Conservation (phyloP, 2,113 vertebrate genomes). For the Brachirus orientalis region DNA sequence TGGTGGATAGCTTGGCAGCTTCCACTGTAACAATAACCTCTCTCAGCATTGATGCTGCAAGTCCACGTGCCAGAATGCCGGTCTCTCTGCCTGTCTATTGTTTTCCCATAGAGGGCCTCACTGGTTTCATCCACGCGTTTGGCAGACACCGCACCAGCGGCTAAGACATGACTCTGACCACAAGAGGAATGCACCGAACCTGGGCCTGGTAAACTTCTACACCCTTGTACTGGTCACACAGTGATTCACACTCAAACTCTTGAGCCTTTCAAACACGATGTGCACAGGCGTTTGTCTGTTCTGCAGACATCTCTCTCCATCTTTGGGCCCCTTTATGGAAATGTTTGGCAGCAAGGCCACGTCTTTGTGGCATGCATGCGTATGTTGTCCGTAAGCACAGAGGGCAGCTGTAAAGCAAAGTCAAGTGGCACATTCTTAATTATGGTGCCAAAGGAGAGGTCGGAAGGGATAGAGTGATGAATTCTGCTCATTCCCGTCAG, state of each 20-base stretch:
- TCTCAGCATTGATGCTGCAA: slow-evolving; percentile 46
- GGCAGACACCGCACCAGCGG: slow-evolving; percentile 49
- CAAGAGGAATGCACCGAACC: slow-evolving; percentile 62
- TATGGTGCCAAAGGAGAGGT: slow-evolving; percentile 55
- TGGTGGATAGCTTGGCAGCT: slow-evolving; percentile 66
- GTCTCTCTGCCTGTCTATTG: slow-evolving; percentile 38
- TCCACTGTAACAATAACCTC: slow-evolving; percentile 64
- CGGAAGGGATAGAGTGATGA: slow-evolving; percentile 58
- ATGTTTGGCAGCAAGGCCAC: slow-evolving; percentile 55
- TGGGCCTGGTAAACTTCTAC: slow-evolving; percentile 69
- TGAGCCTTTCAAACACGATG: slow-evolving; percentile 65
- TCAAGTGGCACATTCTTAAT: slow-evolving; percentile 76
- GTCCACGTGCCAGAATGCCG: slow-evolving; percentile 59
- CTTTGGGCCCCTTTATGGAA: slow-evolving; percentile 76
- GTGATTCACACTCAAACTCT: slow-evolving; percentile 67
- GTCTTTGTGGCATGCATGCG: slow-evolving; percentile 59
- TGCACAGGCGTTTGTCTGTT: slow-evolving; percentile 70
- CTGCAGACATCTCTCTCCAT: slow-evolving; percentile 51
- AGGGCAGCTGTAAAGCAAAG: slow-evolving; percentile 72
- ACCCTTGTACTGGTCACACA: slow-evolving; percentile 69
- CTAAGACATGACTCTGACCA: slow-evolving; percentile 49
- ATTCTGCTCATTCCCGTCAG: slow-evolving; percentile 70
- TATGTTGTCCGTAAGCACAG: slow-evolving; percentile 62
- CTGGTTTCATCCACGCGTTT: slow-evolving; percentile 58
- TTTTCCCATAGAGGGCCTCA: slow-evolving; percentile 57